Percentiles rank a stretch among this genome's conserved stretches.
These are phyloP conservation scores for Pelochelys cantorii DNA, from an alignment of 2,797 vertebrate species.

Conservation along the genomic window DNA sequence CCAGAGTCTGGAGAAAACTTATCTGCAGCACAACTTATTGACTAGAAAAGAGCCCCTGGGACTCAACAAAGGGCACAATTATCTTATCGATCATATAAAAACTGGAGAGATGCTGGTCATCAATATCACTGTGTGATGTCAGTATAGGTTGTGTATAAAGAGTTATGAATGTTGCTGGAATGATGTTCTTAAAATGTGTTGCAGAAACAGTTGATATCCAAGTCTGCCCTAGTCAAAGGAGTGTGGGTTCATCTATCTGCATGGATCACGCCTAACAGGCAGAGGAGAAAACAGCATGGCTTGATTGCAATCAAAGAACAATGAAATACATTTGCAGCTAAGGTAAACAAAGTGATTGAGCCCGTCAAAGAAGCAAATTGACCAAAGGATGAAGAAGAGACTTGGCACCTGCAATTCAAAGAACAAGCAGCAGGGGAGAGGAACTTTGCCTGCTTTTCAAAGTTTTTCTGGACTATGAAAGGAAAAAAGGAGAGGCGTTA, in stretches of 20 bases:
- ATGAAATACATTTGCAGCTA: not conserved
- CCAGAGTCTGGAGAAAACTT: not conserved
- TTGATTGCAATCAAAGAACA: not conserved
- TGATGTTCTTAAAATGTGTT: not conserved
- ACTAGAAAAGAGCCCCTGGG: not conserved
- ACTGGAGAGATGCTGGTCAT: not conserved
- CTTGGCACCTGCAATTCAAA: not conserved
- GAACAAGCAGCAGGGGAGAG: not conserved
- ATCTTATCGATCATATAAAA: no score
- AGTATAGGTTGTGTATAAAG: not conserved
- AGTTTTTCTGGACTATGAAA: not conserved
- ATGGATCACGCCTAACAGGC: not conserved
- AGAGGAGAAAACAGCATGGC: not conserved
- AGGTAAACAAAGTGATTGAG: not conserved
- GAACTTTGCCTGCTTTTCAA: not conserved
- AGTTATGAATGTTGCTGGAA: not conserved
- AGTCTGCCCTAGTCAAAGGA: not conserved
- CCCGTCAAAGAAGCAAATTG: not conserved
- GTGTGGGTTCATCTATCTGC: not conserved
- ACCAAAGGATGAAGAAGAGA: not conserved
- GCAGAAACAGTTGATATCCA: not conserved
- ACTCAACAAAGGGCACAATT: not conserved
- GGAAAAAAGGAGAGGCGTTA: not conserved
- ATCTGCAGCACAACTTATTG: not conserved
- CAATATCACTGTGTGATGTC: not conserved